Evolutionary conservation across 2,113 vertebrate genomes (phyloP).

Genomic region (Hystrix cristata): DNA sequence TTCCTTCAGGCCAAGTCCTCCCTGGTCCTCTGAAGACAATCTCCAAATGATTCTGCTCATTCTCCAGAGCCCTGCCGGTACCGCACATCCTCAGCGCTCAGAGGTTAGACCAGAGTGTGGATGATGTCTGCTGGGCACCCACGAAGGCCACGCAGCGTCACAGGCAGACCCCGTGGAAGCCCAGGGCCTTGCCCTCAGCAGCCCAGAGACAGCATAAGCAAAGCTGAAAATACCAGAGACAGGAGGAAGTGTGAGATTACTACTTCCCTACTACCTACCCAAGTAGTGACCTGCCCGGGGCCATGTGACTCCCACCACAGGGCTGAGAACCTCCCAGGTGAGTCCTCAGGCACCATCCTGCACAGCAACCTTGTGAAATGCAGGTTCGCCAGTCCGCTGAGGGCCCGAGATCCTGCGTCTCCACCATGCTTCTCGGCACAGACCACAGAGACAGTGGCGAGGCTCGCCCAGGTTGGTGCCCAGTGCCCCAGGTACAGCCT

Average conservation of each 20-base stretch:
- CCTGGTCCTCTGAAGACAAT: background rate
- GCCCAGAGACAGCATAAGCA: background rate
- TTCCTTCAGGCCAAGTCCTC: conserved; percentile 10
- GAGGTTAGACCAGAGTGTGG: background rate
- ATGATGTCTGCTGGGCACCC: background rate
- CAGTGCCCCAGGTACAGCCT: background rate
- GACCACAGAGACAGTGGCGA: background rate
- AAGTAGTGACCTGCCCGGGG: background rate
- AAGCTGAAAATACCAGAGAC: background rate
- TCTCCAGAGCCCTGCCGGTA: background rate
- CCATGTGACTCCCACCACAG: background rate
- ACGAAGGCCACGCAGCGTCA: background rate
- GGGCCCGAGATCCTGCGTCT: background rate
- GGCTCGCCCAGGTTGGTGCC: background rate
- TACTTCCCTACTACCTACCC: background rate
- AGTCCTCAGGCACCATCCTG: background rate
- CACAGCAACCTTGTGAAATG: background rate
- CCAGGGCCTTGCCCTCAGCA: background rate
- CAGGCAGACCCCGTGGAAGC: background rate
- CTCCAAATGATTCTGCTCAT: background rate
- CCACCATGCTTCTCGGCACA: background rate
- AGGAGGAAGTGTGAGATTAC: background rate
- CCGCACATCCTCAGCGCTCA: background rate
- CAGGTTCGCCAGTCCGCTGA: background rate
- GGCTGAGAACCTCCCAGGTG: background rate